Base-by-base conservation (phyloP, 1,140 invertebrate genomes). In the Apis laboriosa region DNA sequence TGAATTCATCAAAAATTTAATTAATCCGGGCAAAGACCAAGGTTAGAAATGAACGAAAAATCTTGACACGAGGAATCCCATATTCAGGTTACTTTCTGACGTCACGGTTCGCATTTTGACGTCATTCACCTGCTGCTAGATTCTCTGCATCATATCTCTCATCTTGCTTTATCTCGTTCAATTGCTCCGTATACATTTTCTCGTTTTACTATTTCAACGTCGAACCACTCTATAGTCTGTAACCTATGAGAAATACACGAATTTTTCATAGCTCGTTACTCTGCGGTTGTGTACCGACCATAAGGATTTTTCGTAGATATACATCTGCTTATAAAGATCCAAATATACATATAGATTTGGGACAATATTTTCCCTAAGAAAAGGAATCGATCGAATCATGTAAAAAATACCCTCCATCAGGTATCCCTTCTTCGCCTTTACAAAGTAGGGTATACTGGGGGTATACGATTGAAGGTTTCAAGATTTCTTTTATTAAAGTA, bases 71-170 rank as follows among this genome's bases (percentile, higher is more conserved):
- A 63, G 56, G 49, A 76, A 43, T 74, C 63, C 78, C 70, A 67
- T 68, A 68, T 87, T 76, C 86, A 88, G 75, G 86, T 85, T 85
- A 85, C 63, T 74, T 86, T 88, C 84, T 91, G 90, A 92, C 91
- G 91, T 92, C 91, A 91, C 80, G 63, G 66, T 73, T 76, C 85
- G 83, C 81, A 80, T 82, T 84, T 85, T 90, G 89, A 91, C 90
- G 90, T 92, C 91, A 92, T 88, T 89, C 84, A 91, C 83, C 88
- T 90, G 89, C 86, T 84, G 78, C n/a, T 84, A 72, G 63, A 60
- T 60, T 83, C 58, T 74, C 61, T 66, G 64, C 77, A 67, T n/a
- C 83, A 77, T 88, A 84, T 87, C 80, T 85, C 66, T 85, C 86
- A 9, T 71, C 68, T 74, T 73, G 61, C 67, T 82, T 68, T 13